Percentiles rank a stretch among this genome's conserved stretches.
phyloP scores from a whole-genome alignment of 2,888 invertebrate species.

The Nymphalis c-album region DNA sequence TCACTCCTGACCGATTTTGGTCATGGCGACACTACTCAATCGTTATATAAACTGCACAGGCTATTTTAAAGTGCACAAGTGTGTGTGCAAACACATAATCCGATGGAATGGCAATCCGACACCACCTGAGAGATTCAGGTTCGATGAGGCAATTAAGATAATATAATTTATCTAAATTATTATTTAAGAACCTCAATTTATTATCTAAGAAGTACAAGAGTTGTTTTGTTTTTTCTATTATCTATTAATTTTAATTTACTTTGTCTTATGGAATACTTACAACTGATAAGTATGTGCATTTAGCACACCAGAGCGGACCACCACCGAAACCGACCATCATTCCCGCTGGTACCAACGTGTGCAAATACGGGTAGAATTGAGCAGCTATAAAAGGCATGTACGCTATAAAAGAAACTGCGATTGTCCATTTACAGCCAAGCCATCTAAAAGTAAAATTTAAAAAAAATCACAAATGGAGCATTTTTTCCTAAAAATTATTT shows the following conservation, averaged over 20 bases:
- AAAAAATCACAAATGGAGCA: not conserved
- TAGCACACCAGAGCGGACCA: slow-evolving; percentile 97
- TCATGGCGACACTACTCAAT: too few relatives aligned
- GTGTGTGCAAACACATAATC: too few relatives aligned
- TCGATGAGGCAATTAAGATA: too few relatives aligned
- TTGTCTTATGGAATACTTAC: slow-evolving; percentile 66
- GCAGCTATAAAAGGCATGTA: slow-evolving; percentile 95
- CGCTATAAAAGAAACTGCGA: slow-evolving; percentile 91
- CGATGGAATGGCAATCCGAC: too few relatives aligned
- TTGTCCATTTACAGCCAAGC: slow-evolving; percentile 95
- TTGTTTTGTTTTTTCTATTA: not conserved
- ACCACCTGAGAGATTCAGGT: too few relatives aligned
- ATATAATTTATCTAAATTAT: too few relatives aligned
- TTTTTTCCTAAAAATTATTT: too few relatives aligned
- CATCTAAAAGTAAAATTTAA: slow-evolving; percentile 78
- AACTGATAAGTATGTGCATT: slow-evolving; percentile 95
- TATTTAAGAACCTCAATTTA: too few relatives aligned
- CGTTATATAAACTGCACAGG: too few relatives aligned
- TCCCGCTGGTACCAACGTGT: slow-evolving; percentile 91
- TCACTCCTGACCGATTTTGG: too few relatives aligned
- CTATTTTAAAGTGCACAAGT: too few relatives aligned
- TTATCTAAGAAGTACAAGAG: too few relatives aligned
- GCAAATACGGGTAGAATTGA: slow-evolving; percentile 93
- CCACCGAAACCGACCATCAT: slow-evolving; percentile 93
- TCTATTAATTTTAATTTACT: not conserved